These are phyloP conservation scores for Syrrhaptes paradoxus DNA, from an alignment of 2,113 vertebrate genomes.

Conservation along the genomic window DNA sequence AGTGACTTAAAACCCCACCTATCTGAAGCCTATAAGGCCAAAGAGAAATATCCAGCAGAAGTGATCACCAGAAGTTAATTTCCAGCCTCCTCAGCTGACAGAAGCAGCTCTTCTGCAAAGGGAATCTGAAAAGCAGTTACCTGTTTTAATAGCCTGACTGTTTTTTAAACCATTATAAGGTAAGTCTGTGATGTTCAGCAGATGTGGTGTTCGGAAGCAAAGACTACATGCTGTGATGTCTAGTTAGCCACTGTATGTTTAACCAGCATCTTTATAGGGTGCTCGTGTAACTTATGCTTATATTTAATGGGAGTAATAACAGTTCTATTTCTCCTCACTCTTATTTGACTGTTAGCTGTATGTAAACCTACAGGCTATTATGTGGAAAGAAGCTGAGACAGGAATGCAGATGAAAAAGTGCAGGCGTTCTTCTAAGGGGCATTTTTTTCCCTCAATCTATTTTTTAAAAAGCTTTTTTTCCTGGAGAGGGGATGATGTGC, in stretches of 20 bases:
- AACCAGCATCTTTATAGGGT: neutral
- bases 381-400: neutral
- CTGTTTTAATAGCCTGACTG: neutral
- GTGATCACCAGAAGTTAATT: neutral
- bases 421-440: neutral
- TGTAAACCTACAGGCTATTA: neutral
- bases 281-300: neutral
- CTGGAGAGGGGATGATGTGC: neutral
- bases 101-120: neutral
- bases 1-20: neutral
- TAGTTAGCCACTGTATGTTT: slow-evolving; percentile 31
- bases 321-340: neutral
- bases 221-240: neutral
- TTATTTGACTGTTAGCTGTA: neutral
- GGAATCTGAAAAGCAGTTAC: neutral
- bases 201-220: neutral
- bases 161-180: neutral
- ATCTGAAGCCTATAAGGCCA: neutral
- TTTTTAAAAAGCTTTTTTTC: neutral
- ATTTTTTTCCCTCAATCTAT: neutral
- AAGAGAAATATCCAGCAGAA: neutral
- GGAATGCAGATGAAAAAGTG: neutral
- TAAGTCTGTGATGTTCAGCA: neutral
- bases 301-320: neutral
- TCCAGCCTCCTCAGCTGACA: neutral